Base-by-base conservation (phyloP, 2,888 invertebrate species). In the Campaea margaritaria region DNA sequence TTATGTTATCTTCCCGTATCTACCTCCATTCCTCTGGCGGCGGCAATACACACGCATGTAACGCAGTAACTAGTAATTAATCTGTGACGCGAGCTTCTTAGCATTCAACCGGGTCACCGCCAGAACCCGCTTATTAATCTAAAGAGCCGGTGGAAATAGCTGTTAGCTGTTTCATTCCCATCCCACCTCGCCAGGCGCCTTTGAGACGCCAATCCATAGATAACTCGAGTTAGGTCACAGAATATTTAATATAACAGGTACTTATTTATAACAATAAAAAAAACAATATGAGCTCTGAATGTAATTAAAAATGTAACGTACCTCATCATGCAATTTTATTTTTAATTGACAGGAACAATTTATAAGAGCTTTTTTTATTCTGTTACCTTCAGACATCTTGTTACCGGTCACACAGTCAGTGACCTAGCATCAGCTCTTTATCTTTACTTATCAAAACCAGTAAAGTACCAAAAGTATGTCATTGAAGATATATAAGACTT, bases 1-100 rank as follows among this genome's bases (percentile, higher is more conserved):
- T 72, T 67, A 73, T 73, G 63, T 72, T 67, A 67, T 69, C 67
- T 57, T 9, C 31, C 31, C 31, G 31, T 55, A 36, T 36, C 36
- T 36, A n/a, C 8, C 56, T 55, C 57, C 52, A 49, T 50, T 48
- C 47, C 43, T 52, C 16, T 28, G 38, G 48, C 48, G 16, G 31
- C 41, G 14, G 28, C 41, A 27, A 45, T n/a, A n/a, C 12, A 2
- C 36, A 36, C 12, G 31, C 31, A 31, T 31, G 31, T 31, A 31
- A 31, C 31, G 36, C 36, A 36, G 36, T n/a, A 36, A 36, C 36
- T 47, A 31, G 31, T 31, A 7, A 31, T 31, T 31, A 31, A 10
- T 9, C 31, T 31, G 31, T 31, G 36, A 54, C 34, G 48, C 50
- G 59, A 52, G 42, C 61, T 64, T 58, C 52, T 58, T 59, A 54